Evolutionary conservation across 2,888 invertebrate species (phyloP).

Genomic region (Eupithecia inturbata): DNA sequence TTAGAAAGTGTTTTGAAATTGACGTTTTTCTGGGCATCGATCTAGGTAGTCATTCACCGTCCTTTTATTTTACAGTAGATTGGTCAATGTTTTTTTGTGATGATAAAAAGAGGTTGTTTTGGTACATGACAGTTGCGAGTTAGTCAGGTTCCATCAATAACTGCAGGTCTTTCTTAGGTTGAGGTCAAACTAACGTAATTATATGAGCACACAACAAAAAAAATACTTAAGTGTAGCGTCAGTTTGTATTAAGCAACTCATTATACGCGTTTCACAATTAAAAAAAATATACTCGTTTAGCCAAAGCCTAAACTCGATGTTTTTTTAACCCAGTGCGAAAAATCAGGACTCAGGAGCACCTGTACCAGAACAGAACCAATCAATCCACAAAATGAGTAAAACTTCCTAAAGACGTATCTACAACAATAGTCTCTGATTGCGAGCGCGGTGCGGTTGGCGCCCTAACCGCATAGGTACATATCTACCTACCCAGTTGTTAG

Average conservation of each 20-base stretch:
- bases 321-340: not conserved
- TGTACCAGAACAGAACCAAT: slow-evolving; percentile 10
- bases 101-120: not conserved
- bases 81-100: not conserved
- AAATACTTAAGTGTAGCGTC: too few relatives aligned
- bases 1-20: slow-evolving; percentile 13
- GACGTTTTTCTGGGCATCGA: slow-evolving; percentile 21
- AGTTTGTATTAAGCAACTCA: not conserved
- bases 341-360: not conserved
- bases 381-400: slow-evolving; percentile 22
- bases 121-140: not conserved
- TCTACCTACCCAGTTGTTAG: slow-evolving; percentile 25
- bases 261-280: not conserved
- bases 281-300: too few relatives aligned
- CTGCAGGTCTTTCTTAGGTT: not conserved
- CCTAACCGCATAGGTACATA: slow-evolving; percentile 50
- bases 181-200: not conserved
- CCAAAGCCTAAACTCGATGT: not conserved
- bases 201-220: too few relatives aligned
- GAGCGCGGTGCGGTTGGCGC: slow-evolving; percentile 62
- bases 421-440: slow-evolving; percentile 71
- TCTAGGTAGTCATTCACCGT: slow-evolving; percentile 3
- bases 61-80: not conserved
- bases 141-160: not conserved
- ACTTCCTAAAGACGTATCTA: slow-evolving; percentile 16